Evolutionary conservation across 2,113 vertebrate genomes (phyloP).

Genomic region (Alligator mississippiensis): DNA sequence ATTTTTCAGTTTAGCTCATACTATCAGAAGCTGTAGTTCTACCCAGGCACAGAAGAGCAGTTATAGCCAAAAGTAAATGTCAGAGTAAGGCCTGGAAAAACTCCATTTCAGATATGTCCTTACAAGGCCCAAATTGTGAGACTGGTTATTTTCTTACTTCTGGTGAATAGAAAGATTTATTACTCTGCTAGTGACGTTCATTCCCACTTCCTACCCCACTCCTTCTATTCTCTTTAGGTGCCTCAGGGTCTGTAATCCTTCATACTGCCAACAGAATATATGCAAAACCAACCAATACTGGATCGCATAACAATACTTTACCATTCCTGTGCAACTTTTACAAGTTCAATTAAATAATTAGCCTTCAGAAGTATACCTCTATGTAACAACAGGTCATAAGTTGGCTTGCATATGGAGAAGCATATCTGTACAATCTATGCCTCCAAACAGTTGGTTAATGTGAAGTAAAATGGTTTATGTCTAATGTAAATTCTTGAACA

Average conservation of each 20-base stretch:
- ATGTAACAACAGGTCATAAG: neutral
- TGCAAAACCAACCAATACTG: neutral
- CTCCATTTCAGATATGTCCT: neutral
- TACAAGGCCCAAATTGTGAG: neutral
- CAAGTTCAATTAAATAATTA: neutral
- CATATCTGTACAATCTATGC: neutral
- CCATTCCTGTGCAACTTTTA: neutral
- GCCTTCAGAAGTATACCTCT: neutral
- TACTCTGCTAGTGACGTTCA: neutral
- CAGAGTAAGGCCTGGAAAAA: neutral
- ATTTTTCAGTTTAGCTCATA: neutral
- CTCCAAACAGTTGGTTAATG: neutral
- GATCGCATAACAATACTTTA: neutral
- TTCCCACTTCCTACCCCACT: neutral
- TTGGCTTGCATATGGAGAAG: neutral
- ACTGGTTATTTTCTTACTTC: neutral
- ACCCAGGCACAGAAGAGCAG: rapidly evolving
- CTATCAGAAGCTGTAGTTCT: neutral
- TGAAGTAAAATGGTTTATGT: neutral
- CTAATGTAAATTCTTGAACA: neutral
- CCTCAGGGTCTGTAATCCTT: neutral
- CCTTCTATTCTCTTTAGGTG: neutral
- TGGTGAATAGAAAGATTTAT: neutral
- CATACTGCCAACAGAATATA: neutral
- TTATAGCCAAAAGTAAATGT: neutral